Evolutionary conservation across 1,140 invertebrate species (phyloP).

Genomic region (Brachystomella parvula): DNA sequence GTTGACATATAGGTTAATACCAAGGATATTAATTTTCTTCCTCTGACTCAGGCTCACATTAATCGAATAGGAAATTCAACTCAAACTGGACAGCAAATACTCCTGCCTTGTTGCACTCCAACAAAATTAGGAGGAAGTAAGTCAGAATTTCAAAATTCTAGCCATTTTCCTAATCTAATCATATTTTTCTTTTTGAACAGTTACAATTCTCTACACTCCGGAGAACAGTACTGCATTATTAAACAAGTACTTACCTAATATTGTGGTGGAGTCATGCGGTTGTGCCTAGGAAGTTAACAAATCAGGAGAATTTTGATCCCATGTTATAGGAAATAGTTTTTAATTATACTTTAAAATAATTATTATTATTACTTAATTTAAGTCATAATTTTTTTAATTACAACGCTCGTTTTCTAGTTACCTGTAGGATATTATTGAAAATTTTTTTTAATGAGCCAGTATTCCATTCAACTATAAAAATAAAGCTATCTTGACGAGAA

Average conservation of each 20-base stretch:
- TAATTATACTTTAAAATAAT: too few relatives aligned
- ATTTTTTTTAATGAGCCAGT: too few relatives aligned
- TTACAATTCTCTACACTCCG: background rate
- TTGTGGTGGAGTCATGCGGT: slow-evolving; percentile 72
- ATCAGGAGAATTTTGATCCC: too few relatives aligned
- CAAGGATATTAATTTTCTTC: background rate
- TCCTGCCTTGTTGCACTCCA: slow-evolving; percentile 67
- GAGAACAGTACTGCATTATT: slow-evolving; percentile 40
- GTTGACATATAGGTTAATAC: too few relatives aligned
- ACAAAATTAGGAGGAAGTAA: slow-evolving; percentile 64
- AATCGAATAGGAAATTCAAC: background rate
- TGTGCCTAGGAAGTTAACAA: slow-evolving; percentile 46
- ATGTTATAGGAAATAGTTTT: too few relatives aligned
- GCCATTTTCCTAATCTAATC: background rate
- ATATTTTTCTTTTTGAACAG: too few relatives aligned
- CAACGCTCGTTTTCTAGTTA: too few relatives aligned
- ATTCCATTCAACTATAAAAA: too few relatives aligned
- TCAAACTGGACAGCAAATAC: slow-evolving; percentile 44
- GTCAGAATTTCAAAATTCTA: slow-evolving; percentile 39
- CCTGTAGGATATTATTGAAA: too few relatives aligned
- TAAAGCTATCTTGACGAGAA: too few relatives aligned
- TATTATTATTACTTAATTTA: too few relatives aligned
- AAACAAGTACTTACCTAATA: slow-evolving; percentile 66
- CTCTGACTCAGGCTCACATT: background rate
- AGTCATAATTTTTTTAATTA: too few relatives aligned